Base-by-base conservation (phyloP, 2,113 vertebrate genomes). In the Setophaga kirtlandii region DNA sequence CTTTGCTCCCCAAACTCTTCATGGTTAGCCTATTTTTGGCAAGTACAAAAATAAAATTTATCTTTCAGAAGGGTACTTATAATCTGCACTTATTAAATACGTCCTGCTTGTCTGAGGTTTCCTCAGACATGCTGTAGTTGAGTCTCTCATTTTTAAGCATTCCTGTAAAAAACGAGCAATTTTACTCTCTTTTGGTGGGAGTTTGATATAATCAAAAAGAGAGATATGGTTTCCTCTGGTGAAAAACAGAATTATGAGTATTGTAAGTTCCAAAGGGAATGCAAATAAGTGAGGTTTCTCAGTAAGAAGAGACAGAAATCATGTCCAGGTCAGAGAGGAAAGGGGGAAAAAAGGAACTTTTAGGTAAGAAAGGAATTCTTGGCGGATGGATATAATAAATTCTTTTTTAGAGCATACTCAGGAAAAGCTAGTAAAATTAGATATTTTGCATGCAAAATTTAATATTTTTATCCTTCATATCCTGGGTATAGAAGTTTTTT, bases 401-500 rank as follows among this genome's bases (percentile, higher is more conserved):
- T 30, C 2, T 63, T 71, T 47, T 6, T 9, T 39, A 56, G 5
- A 46, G 5, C 4, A 83, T 83, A 87, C 9, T 2, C 18, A 73
- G 15, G 8, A 68, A 77, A 60, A 44, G 4, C 5, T 35, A 70
- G 14, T 28, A 59, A 85, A 63, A 41, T 24, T 19, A 67, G 6
- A 63, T n/a, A 70, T 49, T 87, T 79, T 69, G 2, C 15, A 16
- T 39, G 10, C 4, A 58, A 81, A 69, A 58, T 37, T 22, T n/a
- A 19, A 37, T 39, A 24, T n/a, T 56, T 33, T 77, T 75, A 5
- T 70, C 19, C 5, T 59, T 71, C 5, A 13, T 10, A 39, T 39
- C 25, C 11, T 39, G 35, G 0, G 12, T 37, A 35, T 4, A 24
- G 15, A 56, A 67, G 3, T 0, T 1, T 62, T 60, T 56, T n/a